A percentile compares a stretch with the other conserved stretches of the same genome.
Evolutionary conservation across 30 jellyfish, hydroid and myxozoan genomes (phyloP).

Genomic region (Aurelia sp.): DNA sequence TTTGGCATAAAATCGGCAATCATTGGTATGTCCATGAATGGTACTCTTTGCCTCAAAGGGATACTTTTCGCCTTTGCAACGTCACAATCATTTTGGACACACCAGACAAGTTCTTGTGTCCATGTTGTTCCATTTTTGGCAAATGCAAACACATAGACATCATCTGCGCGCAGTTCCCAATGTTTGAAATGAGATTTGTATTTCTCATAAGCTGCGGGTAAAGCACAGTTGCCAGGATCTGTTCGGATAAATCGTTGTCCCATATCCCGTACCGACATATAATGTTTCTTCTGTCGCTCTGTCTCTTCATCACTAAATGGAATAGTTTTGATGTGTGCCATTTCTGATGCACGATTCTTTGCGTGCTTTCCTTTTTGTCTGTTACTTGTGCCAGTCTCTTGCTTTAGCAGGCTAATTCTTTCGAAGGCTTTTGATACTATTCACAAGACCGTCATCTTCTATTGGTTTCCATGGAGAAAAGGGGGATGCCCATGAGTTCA

Average conservation of each 20-base stretch:
- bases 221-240: slow-evolving; percentile 33
- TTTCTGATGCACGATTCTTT: background rate
- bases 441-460: no score
- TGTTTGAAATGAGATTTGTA: background rate
- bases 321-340: background rate
- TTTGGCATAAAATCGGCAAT: background rate
- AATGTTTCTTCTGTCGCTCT: background rate
- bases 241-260: slow-evolving; percentile 32
- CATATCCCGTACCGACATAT: background rate
- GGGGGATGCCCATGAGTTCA: no score
- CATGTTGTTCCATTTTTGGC: slow-evolving; percentile 68
- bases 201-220: slow-evolving; percentile 51
- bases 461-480: no score
- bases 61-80: background rate
- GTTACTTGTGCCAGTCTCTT: no score
- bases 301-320: background rate
- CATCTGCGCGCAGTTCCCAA: slow-evolving; percentile 35
- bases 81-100: background rate
- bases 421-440: no score
- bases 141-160: slow-evolving; percentile 21
- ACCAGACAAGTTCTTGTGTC: slow-evolving; percentile 47
- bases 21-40: background rate
- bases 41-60: slow-evolving; percentile 1
- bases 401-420: no score
- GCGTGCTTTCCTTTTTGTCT: no score